Conservation (phyloP, 1,140 invertebrate species). For the Heliothis subflexa region DNA sequence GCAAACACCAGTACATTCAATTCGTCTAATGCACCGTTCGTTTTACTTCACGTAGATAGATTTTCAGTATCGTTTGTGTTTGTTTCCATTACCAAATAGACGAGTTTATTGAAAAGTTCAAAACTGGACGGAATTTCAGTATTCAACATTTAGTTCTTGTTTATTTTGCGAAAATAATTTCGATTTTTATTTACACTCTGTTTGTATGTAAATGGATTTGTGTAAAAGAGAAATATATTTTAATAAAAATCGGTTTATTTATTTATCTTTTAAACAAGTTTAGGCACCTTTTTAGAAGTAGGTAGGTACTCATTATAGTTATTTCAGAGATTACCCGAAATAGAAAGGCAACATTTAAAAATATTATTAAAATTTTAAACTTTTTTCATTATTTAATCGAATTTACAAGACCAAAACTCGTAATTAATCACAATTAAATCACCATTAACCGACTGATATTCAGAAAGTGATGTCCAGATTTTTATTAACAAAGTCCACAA, state of each 20-base stretch:
- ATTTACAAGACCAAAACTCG: not conserved
- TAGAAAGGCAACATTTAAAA: too few relatives aligned
- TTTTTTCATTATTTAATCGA: too few relatives aligned
- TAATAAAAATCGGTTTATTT: not conserved
- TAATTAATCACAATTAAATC: not conserved
- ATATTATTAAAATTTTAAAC: too few relatives aligned
- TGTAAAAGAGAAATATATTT: not conserved
- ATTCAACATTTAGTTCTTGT: conserved; percentile 5
- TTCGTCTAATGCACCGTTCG: conserved; percentile 27
- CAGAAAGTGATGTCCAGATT: not conserved
- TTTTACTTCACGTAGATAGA: conserved; percentile 23
- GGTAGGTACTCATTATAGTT: not conserved
- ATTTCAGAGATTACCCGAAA: too few relatives aligned
- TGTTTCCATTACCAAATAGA: conserved; percentile 4
- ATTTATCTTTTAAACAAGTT: not conserved
- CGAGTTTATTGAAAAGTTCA: conserved; percentile 7
- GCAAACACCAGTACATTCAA: conserved; percentile 19
- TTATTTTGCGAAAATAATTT: not conserved
- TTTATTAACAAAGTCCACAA: not conserved
- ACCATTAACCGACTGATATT: not conserved
- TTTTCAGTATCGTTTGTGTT: conserved; percentile 10
- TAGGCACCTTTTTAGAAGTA: not conserved
- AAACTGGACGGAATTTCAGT: not conserved
- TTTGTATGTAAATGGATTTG: not conserved
- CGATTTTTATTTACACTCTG: too few relatives aligned